Percentiles rank a stretch among this genome's conserved stretches.
These are phyloP conservation scores for Centrocercus urophasianus DNA, from an alignment of 2,113 vertebrate species.

Conservation along the genomic window DNA sequence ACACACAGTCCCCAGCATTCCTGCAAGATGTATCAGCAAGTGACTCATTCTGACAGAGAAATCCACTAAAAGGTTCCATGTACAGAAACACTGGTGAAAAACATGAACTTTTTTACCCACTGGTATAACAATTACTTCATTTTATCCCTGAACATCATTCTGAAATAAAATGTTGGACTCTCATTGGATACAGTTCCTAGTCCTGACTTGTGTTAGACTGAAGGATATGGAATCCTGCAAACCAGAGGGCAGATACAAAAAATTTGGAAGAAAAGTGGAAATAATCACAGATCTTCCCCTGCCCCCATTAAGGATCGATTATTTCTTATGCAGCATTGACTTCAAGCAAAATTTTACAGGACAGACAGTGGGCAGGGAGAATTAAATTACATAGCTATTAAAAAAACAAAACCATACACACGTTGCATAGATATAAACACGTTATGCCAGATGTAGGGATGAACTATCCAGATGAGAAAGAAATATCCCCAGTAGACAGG, in stretches of 20 bases:
- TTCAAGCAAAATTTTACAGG: neutral
- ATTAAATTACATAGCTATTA: neutral
- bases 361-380: too few species aligned
- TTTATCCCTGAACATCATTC: neutral
- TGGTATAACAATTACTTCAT: neutral
- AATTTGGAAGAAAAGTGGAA: neutral
- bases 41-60: neutral
- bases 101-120: accelerated
- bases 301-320: neutral
- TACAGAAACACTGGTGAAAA: neutral
- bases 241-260: neutral
- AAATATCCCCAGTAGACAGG: neutral
- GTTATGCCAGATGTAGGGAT: neutral
- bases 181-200: neutral
- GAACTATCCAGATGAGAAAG: neutral
- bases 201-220: neutral
- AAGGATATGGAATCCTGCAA: neutral
- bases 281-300: neutral
- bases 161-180: neutral
- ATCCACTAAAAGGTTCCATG: neutral
- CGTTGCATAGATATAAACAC: neutral
- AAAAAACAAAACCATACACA: neutral
- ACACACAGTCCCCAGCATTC: neutral
- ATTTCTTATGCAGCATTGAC: neutral
- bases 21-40: neutral